Base-by-base conservation (phyloP, 2,888 invertebrate genomes). In the Lithophane semibrunnea region DNA sequence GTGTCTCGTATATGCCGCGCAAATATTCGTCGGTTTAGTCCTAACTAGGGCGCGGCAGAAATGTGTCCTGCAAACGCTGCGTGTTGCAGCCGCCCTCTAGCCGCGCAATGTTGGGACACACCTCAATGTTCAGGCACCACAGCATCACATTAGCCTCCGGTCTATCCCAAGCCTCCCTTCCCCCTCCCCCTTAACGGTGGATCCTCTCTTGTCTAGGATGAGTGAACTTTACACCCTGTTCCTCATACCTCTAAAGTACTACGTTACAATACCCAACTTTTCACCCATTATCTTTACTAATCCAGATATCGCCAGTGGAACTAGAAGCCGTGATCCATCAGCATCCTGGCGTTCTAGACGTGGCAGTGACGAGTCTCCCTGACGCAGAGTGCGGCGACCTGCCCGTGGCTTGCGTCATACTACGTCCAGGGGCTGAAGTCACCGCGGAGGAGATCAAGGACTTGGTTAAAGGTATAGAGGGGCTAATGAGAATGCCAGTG, bases 371-470 rank as follows among this genome's bases (percentile, higher is more conserved):
- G 0, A 91, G 93, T 1, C 74, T 94, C 5, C 87, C 90, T 0
- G 92, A 94, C 58, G 60, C 77, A 0, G 90, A 91, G 37, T 88
- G 86, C 44, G 94, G 93, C 0, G 94, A 95, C 1, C 80, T 94
- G 67, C 91, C 92, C 0, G 93, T 94, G 0, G 95, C 95, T 0
- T 94, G 93, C 68, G 92, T 94, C 0, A 90, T 94, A 0, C 81
- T 69, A 2, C 79, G 80, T 2, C 63, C 87, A 0, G 92, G 88
- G 0, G 67, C 54, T 8, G 64, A 80, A 0, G 72, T 92, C 16
- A 92, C 89, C 3, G 92, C 91, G 0, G 86, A 92, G 12, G 93
- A 94, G 54, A 92, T 95, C 21, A 92, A 94, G 79, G 87, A 94
- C 49, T 75, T 94, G 18, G 93, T 95, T 3, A 93, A 92, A 93